Evolutionary conservation across 2,113 vertebrate species (phyloP).

Genomic region (Cryptomyrus ogoouensis): DNA sequence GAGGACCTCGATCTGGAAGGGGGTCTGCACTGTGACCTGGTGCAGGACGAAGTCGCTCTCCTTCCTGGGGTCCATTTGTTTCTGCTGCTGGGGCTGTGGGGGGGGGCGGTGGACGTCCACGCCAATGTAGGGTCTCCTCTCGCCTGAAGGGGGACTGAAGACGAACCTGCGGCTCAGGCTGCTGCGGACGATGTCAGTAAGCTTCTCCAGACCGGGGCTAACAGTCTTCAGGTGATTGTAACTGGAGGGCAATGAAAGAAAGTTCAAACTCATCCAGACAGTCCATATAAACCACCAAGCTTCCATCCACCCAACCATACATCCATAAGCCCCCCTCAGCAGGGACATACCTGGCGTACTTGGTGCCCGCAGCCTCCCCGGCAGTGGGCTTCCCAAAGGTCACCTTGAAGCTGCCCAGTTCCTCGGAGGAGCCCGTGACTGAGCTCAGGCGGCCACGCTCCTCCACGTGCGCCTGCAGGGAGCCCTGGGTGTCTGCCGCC

Average conservation of each 20-base stretch:
- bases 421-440: conserved; percentile 68
- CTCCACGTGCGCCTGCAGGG: conserved; percentile 64
- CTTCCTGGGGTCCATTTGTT: conserved; percentile 45
- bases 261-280: not conserved
- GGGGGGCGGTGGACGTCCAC: conserved; percentile 62
- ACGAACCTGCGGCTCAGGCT: conserved; percentile 71
- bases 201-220: conserved; percentile 73
- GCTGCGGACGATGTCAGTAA: conserved; percentile 76
- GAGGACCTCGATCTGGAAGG: conserved; percentile 72
- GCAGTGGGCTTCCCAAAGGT: conserved; percentile 70
- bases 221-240: conserved; percentile 75
- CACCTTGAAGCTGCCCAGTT: conserved; percentile 82
- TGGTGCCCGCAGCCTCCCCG: conserved; percentile 48
- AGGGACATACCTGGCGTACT: conserved; percentile 69
- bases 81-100: conserved; percentile 57
- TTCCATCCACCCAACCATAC: not conserved
- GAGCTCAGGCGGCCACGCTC: conserved; percentile 61
- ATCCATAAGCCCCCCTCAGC: not conserved
- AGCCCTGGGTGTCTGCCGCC: conserved; percentile 79
- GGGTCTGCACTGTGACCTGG: conserved; percentile 78
- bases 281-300: not conserved
- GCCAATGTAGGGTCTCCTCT: conserved; percentile 66
- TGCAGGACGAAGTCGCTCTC: conserved; percentile 75
- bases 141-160: conserved; percentile 59
- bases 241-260: conserved; percentile 49